Percentiles rank a stretch among this genome's conserved stretches.
phyloP scores from a whole-genome alignment of 1,140 invertebrate species.

The Drosophila ogumai region DNA sequence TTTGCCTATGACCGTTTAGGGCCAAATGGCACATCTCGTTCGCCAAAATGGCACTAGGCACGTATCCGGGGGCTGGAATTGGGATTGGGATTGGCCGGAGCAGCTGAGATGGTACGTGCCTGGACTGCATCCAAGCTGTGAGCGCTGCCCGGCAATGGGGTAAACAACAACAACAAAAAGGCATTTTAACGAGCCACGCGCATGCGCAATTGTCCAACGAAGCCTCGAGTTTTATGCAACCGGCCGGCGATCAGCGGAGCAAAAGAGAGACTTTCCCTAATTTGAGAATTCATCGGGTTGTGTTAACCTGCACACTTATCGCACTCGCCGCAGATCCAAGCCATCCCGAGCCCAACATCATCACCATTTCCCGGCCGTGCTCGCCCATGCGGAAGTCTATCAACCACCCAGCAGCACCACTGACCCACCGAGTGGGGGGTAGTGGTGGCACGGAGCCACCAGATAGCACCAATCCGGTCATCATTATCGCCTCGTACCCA shows the following conservation, averaged over 20 bases:
- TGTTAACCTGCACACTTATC: slow-evolving; percentile 49
- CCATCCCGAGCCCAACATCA: not conserved
- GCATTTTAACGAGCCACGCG: slow-evolving; percentile 77
- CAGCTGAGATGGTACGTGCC: slow-evolving; percentile 49
- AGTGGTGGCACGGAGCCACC: slow-evolving; percentile 24
- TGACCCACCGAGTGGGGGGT: not conserved
- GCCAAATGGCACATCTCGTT: slow-evolving; percentile 61
- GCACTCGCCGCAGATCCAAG: slow-evolving; percentile 20
- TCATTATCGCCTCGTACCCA: slow-evolving; percentile 23
- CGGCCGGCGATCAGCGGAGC: slow-evolving; percentile 17
- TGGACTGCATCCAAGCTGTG: slow-evolving; percentile 57
- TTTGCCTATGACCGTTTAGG: slow-evolving; percentile 62
- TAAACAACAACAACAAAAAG: slow-evolving; percentile 11
- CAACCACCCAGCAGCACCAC: slow-evolving; percentile 2
- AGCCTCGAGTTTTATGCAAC: slow-evolving; percentile 61
- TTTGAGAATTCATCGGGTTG: slow-evolving; percentile 76
- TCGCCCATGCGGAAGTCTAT: slow-evolving; percentile 41
- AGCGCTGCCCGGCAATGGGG: not conserved
- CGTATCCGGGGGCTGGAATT: slow-evolving; percentile 25
- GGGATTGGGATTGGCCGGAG: not conserved
- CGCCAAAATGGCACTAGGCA: slow-evolving; percentile 38
- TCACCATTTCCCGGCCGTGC: slow-evolving; percentile 7
- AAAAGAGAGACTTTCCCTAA: slow-evolving; percentile 71
- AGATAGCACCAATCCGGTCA: slow-evolving; percentile 19
- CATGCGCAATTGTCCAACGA: slow-evolving; percentile 81